These are phyloP conservation scores for Zaprionus inermis DNA, from an alignment of 1,140 invertebrate species.

Conservation along the genomic window DNA sequence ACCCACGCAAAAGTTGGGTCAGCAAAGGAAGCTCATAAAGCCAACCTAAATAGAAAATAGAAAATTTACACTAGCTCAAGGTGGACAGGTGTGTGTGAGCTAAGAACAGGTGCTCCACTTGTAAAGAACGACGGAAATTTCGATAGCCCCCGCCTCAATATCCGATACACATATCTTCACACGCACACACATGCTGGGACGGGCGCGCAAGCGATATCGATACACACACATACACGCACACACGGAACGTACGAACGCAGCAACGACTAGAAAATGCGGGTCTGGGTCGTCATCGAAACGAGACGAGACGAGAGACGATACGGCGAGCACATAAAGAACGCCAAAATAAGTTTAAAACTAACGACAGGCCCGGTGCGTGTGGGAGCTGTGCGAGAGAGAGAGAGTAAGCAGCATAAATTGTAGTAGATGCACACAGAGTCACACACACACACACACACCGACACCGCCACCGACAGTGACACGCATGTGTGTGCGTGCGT, in stretches of 20 bases:
- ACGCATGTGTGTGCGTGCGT: constrained; percentile 42
- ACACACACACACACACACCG: not conserved
- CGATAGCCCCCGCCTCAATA: constrained; percentile 24
- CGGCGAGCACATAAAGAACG: constrained; percentile 76
- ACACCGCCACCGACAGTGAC: too few relatives aligned
- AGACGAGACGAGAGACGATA: constrained; percentile 38
- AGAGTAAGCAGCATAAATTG: constrained; percentile 37
- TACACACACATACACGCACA: constrained; percentile 28
- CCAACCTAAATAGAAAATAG: constrained; percentile 48
- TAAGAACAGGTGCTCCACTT: constrained; percentile 45
- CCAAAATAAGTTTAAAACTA: constrained; percentile 81
- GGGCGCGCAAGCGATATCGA: constrained; percentile 19
- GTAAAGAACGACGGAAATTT: constrained; percentile 36
- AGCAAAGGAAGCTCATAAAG: constrained; percentile 23
- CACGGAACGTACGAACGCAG: constrained; percentile 4
- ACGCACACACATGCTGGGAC: constrained; percentile 14
- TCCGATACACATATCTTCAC: constrained; percentile 16
- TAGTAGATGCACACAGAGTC: constrained; percentile 4
- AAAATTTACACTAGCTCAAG: constrained; percentile 21
- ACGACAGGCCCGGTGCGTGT: constrained; percentile 50
- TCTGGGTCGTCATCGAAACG: constrained; percentile 77
- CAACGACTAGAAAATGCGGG: constrained; percentile 68
- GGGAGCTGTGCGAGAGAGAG: constrained; percentile 18
- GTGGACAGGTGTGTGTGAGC: constrained; percentile 19
- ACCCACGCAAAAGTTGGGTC: constrained; percentile 25